Percentiles rank a stretch among this genome's conserved stretches.
phyloP scores from a whole-genome alignment of 2,113 vertebrate species.

The Malurus melanocephalus region DNA sequence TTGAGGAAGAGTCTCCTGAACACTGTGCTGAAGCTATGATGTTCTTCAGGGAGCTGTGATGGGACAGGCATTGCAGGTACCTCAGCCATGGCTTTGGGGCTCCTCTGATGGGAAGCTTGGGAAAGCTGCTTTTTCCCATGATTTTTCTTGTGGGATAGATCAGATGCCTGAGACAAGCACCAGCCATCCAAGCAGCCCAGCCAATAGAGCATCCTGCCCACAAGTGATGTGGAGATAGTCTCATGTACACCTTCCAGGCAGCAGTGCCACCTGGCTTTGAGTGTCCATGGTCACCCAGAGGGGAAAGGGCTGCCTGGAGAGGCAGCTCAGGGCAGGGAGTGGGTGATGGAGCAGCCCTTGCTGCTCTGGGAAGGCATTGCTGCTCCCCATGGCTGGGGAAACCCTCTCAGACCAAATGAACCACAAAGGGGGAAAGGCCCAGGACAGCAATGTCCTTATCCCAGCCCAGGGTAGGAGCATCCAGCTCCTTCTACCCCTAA shows the following conservation, averaged over 20 bases:
- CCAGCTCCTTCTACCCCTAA: background rate
- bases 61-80: background rate
- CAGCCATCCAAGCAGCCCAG: background rate
- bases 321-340: background rate
- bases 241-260: background rate
- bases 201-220: background rate
- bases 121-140: background rate
- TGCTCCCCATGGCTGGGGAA: background rate
- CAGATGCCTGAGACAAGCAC: background rate
- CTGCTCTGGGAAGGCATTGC: background rate
- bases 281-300: background rate
- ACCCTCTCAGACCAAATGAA: background rate
- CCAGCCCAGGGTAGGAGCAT: background rate
- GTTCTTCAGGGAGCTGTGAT: background rate
- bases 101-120: background rate
- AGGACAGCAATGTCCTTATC: background rate
- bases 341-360: background rate
- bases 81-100: background rate
- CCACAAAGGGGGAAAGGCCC: background rate
- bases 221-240: background rate
- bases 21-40: background rate
- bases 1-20: background rate
- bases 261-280: background rate
- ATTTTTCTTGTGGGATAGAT: background rate
- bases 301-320: background rate